Base-by-base conservation (phyloP, 2,113 vertebrate genomes). In the Callopanchax toddi region DNA sequence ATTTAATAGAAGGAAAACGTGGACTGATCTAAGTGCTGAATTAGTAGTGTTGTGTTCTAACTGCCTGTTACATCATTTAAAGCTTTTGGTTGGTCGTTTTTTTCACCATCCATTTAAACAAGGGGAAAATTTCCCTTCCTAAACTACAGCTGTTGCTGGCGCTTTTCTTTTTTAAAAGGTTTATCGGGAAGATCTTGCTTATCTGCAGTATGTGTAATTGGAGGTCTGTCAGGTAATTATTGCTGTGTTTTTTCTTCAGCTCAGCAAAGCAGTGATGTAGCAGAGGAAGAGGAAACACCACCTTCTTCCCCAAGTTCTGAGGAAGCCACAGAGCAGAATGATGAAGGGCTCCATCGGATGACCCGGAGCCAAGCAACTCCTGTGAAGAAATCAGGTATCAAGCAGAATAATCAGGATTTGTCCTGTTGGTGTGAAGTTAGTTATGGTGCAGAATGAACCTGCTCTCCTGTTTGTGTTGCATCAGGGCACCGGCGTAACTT, bases 251-350 rank as follows among this genome's bases (percentile, higher is more conserved):
- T 26, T 45, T 43, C 44, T 77, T 21, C 23, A 94, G 94, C 93
- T 90, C 93, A 93, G 86, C 93, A 94, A 78, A 93, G 93, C 63
- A 87, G 89, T 74, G 85, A 81, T 65, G 93, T 91, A 77, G 89
- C 89, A 74, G 80, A 85, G 48, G 92, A 93, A 72, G 96, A 95
- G 58, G 94, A 92, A 66, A 32, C 36, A 15, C 92, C 93, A 46
- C 92, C 94, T 34, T 95, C 94, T 39, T 93, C 94, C 0, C 91
- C 94, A 0, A 89, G 91, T 82, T 95, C 94, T 45, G 92, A 86
- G 81, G 87, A 74, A n/a, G 92, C 91, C 79, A 88, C 66, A 46
- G 78, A 87, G 54, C 86, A 76, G 77, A 90, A 89, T 76, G 91
- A 91, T 29, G 67, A 83, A 60, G 91, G 86, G 59, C 92, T 89